These are phyloP conservation scores for Bubo scandiacus DNA, from an alignment of 2,113 vertebrate species.

Conservation along the genomic window DNA sequence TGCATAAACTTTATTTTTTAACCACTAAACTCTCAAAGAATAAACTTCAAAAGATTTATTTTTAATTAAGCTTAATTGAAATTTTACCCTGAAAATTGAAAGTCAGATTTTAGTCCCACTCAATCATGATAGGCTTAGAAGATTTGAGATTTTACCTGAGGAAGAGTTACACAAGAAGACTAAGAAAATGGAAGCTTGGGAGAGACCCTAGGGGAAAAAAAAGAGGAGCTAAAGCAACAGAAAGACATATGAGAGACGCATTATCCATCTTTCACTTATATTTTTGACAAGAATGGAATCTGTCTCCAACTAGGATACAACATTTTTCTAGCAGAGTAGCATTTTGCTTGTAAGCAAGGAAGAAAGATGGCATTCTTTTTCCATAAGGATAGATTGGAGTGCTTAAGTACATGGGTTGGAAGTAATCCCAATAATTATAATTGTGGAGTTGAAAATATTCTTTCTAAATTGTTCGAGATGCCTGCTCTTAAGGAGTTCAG, in stretches of 20 bases:
- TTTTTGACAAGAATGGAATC: background rate
- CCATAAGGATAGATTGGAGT: background rate
- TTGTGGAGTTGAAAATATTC: background rate
- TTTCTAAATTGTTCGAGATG: background rate
- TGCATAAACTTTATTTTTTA: background rate
- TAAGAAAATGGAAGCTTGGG: background rate
- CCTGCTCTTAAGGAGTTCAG: background rate
- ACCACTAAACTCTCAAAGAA: background rate
- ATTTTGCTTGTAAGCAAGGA: background rate
- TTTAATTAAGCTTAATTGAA: background rate
- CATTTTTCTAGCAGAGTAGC: background rate
- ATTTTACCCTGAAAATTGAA: background rate
- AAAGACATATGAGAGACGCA: accelerated
- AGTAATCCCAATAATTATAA: background rate
- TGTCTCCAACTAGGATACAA: background rate
- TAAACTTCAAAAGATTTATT: background rate
- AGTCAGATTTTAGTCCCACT: background rate
- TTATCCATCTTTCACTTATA: background rate
- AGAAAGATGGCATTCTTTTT: background rate
- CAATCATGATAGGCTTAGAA: background rate
- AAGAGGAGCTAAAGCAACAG: background rate
- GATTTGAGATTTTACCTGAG: background rate
- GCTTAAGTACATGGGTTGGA: background rate
- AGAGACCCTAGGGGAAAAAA: background rate
- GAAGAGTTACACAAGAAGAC: background rate